Percentiles rank a stretch among this genome's conserved stretches.
Evolutionary conservation across 2,888 invertebrate species (phyloP).

Genomic region (Polymixis flavicincta): DNA sequence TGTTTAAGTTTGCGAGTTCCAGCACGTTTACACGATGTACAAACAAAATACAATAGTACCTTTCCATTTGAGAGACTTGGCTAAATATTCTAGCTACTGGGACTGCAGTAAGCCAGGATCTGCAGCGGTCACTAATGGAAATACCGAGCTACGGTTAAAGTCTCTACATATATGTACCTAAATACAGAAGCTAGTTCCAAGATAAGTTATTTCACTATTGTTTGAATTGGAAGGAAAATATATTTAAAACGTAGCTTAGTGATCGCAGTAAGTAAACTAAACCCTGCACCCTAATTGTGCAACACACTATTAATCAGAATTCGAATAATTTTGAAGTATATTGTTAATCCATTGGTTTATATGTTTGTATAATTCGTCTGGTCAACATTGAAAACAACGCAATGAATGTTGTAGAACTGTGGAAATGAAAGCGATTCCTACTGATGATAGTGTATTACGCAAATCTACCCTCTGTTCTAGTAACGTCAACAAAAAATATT

Average conservation of each 20-base stretch:
- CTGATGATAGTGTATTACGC: no score
- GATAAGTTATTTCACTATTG: conserved; percentile 2
- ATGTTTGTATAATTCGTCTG: no score
- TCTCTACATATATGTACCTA: conserved; percentile 5
- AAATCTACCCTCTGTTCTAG: not conserved
- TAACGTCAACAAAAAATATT: not conserved
- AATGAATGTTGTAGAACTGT: no score
- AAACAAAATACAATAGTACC: conserved; percentile 11
- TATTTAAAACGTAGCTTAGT: not conserved
- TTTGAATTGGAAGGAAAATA: not conserved
- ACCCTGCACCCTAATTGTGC: no score
- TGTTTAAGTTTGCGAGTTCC: not conserved
- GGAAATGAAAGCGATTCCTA: no score
- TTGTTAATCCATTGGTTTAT: no score
- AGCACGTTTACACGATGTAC: not conserved
- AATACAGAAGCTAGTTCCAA: not conserved
- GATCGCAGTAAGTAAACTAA: not conserved
- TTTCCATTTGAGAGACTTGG: conserved; percentile 20
- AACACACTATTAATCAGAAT: no score
- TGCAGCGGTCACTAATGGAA: conserved; percentile 47
- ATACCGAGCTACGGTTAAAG: conserved; percentile 39
- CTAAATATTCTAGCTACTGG: conserved; percentile 22
- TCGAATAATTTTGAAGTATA: no score
- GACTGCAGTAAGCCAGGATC: conserved; percentile 49
- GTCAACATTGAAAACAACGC: no score